Evolutionary conservation across 2,797 vertebrate species (phyloP).

Genomic region (Hapalemur alaotrensis): DNA sequence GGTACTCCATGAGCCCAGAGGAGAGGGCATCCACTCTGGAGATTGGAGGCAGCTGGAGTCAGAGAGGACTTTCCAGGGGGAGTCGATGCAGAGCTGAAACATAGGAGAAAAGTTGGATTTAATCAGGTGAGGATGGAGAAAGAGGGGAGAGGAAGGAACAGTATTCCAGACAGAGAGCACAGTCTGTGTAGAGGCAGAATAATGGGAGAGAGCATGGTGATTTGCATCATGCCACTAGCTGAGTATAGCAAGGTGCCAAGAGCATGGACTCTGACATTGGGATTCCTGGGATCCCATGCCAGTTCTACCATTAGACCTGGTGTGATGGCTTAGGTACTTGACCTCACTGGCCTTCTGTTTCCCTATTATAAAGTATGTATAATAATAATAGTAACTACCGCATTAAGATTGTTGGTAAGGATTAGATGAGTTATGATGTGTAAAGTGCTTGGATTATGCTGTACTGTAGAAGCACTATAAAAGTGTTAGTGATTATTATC

Average conservation of each 20-base stretch:
- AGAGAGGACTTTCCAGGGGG: neutral
- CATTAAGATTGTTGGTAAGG: neutral
- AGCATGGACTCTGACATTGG: neutral
- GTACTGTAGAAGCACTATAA: neutral
- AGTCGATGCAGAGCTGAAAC: neutral
- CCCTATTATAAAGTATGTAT: neutral
- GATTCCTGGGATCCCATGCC: neutral
- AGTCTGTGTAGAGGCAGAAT: neutral
- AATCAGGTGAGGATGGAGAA: neutral
- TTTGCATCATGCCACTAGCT: neutral
- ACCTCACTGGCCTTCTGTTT: neutral
- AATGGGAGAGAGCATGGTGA: neutral
- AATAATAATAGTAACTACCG: neutral
- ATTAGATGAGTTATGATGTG: neutral
- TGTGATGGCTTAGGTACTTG: neutral
- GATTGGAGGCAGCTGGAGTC: neutral
- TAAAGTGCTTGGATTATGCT: neutral
- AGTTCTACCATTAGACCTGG: neutral
- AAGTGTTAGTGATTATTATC: neutral
- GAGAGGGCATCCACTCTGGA: no score
- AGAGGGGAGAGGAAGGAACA: neutral
- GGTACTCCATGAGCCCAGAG: neutral
- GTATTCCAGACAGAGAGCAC: neutral
- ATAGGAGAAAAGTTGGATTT: neutral
- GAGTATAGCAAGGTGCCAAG: fast-evolving